Percentiles rank a stretch among this genome's conserved stretches.
phyloP scores from a whole-genome alignment of 2,888 invertebrate species.

The Eurois occulta region DNA sequence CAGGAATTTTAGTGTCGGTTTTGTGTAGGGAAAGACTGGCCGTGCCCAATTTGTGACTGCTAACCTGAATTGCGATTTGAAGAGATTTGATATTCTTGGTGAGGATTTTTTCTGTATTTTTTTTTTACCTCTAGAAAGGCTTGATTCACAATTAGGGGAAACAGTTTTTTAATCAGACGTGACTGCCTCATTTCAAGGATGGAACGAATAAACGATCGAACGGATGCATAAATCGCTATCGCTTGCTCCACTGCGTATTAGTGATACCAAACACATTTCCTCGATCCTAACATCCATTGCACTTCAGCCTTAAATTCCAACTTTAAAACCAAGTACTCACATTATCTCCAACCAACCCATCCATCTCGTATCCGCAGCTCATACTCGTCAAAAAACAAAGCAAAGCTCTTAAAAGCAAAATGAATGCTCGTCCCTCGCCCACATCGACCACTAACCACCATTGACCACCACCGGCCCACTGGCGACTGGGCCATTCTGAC shows the following conservation, averaged over 20 bases:
- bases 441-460: conserved; percentile 54
- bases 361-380: conserved; percentile 37
- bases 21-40: neutral
- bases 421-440: conserved; percentile 47
- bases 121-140: neutral
- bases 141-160: neutral
- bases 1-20: conserved; percentile 1
- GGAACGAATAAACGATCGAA: no score
- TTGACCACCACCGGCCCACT: conserved; percentile 47
- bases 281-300: neutral
- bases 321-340: conserved; percentile 10
- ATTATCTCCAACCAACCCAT: conserved; percentile 28
- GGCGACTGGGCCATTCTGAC: conserved; percentile 49
- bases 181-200: neutral
- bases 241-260: neutral
- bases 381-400: conserved; percentile 49
- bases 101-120: no score
- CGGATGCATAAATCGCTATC: neutral
- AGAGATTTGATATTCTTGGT: neutral
- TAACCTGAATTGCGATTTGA: neutral
- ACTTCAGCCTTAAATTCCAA: neutral
- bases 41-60: neutral
- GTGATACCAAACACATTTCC: neutral
- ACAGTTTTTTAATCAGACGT: neutral
- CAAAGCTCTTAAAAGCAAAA: conserved; percentile 62